These are phyloP conservation scores for Prunella fulvescens DNA, from an alignment of 2,113 vertebrate species.

Conservation along the genomic window DNA sequence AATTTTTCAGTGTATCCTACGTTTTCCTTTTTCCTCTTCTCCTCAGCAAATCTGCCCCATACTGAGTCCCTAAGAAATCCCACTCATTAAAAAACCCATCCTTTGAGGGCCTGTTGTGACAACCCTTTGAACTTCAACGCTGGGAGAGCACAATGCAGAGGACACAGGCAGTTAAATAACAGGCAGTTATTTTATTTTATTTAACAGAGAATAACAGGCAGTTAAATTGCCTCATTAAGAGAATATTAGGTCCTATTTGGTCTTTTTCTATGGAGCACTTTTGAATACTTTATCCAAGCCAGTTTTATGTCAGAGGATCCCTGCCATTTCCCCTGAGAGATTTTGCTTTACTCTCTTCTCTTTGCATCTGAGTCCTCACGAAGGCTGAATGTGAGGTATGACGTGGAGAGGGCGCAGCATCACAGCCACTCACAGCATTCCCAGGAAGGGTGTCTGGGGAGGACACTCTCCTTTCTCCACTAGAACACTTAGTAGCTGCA, in stretches of 20 bases:
- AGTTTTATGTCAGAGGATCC: background rate
- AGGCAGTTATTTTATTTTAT: no score
- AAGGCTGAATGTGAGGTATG: background rate
- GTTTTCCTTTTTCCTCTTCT: background rate
- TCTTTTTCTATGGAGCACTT: background rate
- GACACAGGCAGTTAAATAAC: conserved; percentile 22
- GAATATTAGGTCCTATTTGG: background rate
- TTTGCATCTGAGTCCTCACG: background rate
- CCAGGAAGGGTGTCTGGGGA: background rate
- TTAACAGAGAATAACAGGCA: conserved; percentile 27
- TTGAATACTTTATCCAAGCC: background rate
- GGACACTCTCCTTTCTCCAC: background rate
- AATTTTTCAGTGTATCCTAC: background rate
- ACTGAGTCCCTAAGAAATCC: conserved; percentile 14
- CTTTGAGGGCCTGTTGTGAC: conserved; percentile 46
- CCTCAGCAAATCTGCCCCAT: conserved; percentile 15
- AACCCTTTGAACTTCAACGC: conserved; percentile 41
- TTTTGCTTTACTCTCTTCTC: background rate
- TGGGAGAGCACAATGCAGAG: conserved; percentile 16
- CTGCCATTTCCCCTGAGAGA: background rate
- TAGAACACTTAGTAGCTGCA: background rate
- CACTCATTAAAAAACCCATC: conserved; percentile 28
- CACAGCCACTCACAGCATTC: background rate
- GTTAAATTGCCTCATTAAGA: conserved; percentile 50
- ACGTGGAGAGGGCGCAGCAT: accelerated